phyloP scores from a whole-genome alignment of 2,888 invertebrate genomes.

The Habrosyne pyritoides region DNA sequence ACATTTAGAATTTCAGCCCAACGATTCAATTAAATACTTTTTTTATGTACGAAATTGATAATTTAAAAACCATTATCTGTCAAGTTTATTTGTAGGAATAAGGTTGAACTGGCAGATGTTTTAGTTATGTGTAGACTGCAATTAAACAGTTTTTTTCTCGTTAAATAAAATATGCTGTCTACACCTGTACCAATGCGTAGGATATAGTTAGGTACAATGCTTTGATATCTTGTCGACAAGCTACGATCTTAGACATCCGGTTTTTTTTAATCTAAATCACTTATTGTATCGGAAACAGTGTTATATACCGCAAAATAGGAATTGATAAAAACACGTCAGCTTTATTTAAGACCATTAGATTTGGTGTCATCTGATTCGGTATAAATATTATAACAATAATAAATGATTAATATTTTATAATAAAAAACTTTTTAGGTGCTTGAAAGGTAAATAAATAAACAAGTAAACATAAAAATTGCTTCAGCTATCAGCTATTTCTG shows the following conservation, averaged over 20 bases:
- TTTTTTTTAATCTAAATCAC: not conserved
- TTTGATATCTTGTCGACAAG: conserved; percentile 3
- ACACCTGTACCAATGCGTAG: no score
- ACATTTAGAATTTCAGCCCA: not conserved
- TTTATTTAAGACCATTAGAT: no score
- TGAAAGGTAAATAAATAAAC: no score
- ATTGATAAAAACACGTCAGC: no score
- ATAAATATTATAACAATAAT: no score
- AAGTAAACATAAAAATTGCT: no score
- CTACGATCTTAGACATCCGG: not conserved
- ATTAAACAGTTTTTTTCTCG: not conserved
- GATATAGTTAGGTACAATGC: not conserved
- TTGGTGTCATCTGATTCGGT: no score
- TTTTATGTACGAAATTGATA: conserved; percentile 2
- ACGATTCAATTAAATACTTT: not conserved
- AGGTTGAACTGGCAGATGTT: conserved; percentile 3
- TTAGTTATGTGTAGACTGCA: not conserved
- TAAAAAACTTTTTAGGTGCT: no score
- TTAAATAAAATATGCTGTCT: not conserved
- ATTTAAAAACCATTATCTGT: conserved; percentile 7
- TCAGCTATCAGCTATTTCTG: no score
- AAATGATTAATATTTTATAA: no score
- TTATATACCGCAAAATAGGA: no score
- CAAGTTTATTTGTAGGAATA: conserved; percentile 6
- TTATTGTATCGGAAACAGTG: no score